Conservation (phyloP, 2,797 vertebrate genomes). For the Sebastes vulpes region DNA sequence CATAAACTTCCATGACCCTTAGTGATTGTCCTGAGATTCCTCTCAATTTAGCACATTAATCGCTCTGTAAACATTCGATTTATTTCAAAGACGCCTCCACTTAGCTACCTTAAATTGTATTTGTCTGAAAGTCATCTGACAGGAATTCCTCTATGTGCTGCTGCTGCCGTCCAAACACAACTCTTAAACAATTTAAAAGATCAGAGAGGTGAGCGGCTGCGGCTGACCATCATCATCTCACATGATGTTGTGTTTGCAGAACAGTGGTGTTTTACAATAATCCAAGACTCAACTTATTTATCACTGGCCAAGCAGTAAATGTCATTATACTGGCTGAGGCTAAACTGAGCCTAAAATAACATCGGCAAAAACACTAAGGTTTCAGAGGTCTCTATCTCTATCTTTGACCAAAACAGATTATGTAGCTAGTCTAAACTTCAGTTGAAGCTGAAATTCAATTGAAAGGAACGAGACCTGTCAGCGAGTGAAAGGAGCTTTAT, state of each 20-base stretch:
- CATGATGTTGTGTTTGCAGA: constrained; percentile 68
- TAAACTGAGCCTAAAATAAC: constrained; percentile 28
- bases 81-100: constrained; percentile 73
- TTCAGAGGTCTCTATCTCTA: background rate
- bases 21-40: constrained; percentile 44
- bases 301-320: constrained; percentile 57
- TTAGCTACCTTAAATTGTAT: constrained; percentile 68
- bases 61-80: constrained; percentile 81
- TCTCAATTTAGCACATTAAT: constrained; percentile 67
- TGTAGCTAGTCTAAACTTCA: background rate
- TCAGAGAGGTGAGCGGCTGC: constrained; percentile 39
- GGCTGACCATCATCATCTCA: constrained; percentile 33
- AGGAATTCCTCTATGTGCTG: constrained; percentile 47
- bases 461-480: background rate
- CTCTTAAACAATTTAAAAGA: constrained; percentile 58
- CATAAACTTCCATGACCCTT: constrained; percentile 34
- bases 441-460: background rate
- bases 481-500: background rate
- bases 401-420: constrained; percentile 8
- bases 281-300: constrained; percentile 46
- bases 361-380: constrained; percentile 22
- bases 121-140: constrained; percentile 78
- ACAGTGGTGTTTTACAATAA: constrained; percentile 51
- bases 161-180: constrained; percentile 42
- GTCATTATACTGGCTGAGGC: constrained; percentile 39